phyloP scores from a whole-genome alignment of 2,888 invertebrate species.

The Coenonympha arcania region DNA sequence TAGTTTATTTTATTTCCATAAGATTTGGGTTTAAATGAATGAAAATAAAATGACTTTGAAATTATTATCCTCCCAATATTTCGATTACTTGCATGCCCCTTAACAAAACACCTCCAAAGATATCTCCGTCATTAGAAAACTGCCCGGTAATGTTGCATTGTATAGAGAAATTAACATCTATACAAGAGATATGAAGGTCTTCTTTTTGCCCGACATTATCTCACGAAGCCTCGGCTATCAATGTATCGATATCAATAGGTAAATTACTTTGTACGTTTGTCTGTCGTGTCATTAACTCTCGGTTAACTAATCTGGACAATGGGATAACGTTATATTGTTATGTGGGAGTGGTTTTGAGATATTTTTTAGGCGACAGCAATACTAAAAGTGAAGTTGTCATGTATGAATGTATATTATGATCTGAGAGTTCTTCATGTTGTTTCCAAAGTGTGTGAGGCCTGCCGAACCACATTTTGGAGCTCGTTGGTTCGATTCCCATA shows the following conservation, averaged over 20 bases:
- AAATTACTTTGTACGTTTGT: conserved; percentile 31
- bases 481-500: too few relatives aligned
- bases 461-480: too few relatives aligned
- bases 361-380: too few relatives aligned
- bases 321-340: conserved; percentile 17
- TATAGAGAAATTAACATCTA: conserved; percentile 35
- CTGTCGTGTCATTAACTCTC: conserved; percentile 21
- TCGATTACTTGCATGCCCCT: conserved; percentile 29
- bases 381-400: too few relatives aligned
- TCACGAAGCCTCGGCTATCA: conserved; percentile 29
- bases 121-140: conserved; percentile 34
- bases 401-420: too few relatives aligned
- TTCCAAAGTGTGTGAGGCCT: too few relatives aligned
- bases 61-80: too few relatives aligned
- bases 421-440: too few relatives aligned
- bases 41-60: too few relatives aligned
- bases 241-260: conserved; percentile 29
- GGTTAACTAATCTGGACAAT: conserved; percentile 21
- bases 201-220: conserved; percentile 27
- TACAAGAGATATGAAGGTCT: conserved; percentile 30
- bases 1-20: too few relatives aligned
- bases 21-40: too few relatives aligned
- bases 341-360: conserved; percentile 6
- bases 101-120: conserved; percentile 25
- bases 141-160: conserved; percentile 47